Evolutionary conservation across 2,797 vertebrate species (phyloP).

Genomic region (Sebastes wilsoni): DNA sequence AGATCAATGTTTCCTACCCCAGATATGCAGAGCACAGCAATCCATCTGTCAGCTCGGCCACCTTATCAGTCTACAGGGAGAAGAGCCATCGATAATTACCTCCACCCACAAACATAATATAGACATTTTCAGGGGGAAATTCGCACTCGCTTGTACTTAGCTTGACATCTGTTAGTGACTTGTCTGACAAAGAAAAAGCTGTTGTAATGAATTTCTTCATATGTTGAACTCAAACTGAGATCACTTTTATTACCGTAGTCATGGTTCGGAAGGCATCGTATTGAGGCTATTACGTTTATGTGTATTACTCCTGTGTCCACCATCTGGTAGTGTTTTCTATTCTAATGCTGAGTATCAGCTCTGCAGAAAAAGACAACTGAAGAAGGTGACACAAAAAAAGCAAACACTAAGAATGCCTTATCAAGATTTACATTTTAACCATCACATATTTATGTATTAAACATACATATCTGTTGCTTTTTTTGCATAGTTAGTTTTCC

Average conservation of each 20-base stretch:
- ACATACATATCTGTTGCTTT: not conserved
- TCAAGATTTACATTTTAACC: not conserved
- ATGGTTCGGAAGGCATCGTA: not conserved
- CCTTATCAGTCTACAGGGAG: constrained; percentile 73
- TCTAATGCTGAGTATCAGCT: not conserved
- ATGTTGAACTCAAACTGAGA: constrained; percentile 27
- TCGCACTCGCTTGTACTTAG: constrained; percentile 35
- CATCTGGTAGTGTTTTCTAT: not conserved
- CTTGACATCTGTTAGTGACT: constrained; percentile 53
- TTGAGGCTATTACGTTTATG: not conserved
- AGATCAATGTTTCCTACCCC: constrained; percentile 79
- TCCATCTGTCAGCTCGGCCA: constrained; percentile 77
- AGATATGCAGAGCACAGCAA: constrained; percentile 81
- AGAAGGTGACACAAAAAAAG: not conserved
- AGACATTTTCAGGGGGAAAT: constrained; percentile 70
- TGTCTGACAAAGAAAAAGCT: constrained; percentile 56
- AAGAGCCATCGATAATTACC: constrained; percentile 76
- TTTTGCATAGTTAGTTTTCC: constrained; percentile 18
- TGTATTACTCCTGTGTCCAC: not conserved
- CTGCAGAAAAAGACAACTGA: not conserved
- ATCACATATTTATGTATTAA: not conserved
- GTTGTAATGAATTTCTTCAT: constrained; percentile 47
- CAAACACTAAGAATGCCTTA: not conserved
- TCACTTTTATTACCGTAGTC: not conserved
- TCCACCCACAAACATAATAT: constrained; percentile 63